A percentile compares a stretch with the other conserved stretches of the same genome.
These are phyloP conservation scores for Lepidotrigona ventralis DNA, from an alignment of 1,140 invertebrate species.

Conservation along the genomic window DNA sequence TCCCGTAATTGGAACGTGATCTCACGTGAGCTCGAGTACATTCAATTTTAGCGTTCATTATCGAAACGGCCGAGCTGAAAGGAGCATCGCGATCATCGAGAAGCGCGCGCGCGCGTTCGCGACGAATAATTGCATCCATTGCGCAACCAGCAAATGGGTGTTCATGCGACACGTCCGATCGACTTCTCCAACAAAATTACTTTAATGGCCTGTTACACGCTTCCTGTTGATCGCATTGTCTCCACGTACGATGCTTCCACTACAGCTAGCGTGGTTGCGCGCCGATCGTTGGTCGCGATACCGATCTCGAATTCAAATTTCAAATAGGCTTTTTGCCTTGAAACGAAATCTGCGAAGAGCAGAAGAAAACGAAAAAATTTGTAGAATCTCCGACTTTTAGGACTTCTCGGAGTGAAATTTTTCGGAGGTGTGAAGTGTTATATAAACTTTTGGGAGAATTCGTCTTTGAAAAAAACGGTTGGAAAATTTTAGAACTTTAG, in stretches of 20 bases:
- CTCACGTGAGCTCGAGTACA: conserved; percentile 28
- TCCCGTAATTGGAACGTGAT: conserved; percentile 33
- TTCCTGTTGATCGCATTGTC: conserved; percentile 65
- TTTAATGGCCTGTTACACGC: conserved; percentile 63
- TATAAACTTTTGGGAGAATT: neutral
- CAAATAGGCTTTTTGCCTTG: neutral
- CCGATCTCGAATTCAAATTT: neutral
- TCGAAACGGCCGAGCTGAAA: neutral
- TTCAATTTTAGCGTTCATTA: conserved; percentile 34
- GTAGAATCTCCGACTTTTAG: neutral
- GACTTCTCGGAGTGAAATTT: neutral
- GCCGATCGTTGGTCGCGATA: neutral
- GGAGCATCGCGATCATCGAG: conserved; percentile 45
- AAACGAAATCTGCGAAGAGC: neutral
- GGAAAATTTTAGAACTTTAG: neutral
- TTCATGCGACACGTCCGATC: conserved; percentile 53
- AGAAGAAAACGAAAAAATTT: too few relatives aligned
- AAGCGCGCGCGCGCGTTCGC: conserved; percentile 21
- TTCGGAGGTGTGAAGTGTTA: neutral
- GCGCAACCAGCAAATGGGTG: conserved; percentile 51
- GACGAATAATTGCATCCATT: conserved; percentile 54
- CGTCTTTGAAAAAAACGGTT: too few relatives aligned
- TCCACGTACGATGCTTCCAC: neutral
- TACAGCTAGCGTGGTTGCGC: conserved; percentile 25
- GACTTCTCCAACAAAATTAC: conserved; percentile 53